phyloP scores from a whole-genome alignment of 2,113 vertebrate genomes.

The Psammodynastes pulverulentus region DNA sequence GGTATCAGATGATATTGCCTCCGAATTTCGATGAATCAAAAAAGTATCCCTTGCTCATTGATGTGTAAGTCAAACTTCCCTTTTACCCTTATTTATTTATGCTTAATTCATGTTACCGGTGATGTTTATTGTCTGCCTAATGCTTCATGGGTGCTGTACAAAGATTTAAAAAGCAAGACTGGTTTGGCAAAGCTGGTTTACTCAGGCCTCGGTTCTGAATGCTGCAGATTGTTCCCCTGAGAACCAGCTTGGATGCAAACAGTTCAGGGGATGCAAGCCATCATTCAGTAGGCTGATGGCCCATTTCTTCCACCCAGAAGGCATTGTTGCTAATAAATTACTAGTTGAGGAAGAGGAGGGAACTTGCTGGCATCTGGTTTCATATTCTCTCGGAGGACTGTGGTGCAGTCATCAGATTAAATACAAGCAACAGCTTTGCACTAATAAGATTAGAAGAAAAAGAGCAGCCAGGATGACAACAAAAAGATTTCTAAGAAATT shows the following conservation, averaged over 20 bases:
- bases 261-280: background rate
- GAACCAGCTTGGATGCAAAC: background rate
- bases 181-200: background rate
- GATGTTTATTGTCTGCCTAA: background rate
- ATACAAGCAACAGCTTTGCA: conserved; percentile 19
- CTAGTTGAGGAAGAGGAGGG: background rate
- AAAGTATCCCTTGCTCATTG: conserved; percentile 92
- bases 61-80: conserved; percentile 84
- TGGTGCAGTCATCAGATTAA: conserved; percentile 32
- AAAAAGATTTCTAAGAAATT: background rate
- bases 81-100: conserved; percentile 34
- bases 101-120: background rate
- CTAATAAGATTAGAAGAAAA: conserved; percentile 1
- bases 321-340: background rate
- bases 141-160: background rate
- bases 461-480: background rate
- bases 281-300: background rate
- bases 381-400: conserved; percentile 35
- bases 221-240: background rate
- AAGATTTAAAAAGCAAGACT: background rate
- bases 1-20: conserved; percentile 95
- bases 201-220: background rate
- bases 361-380: background rate
- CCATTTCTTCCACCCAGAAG: background rate
- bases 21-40: conserved; percentile 85